Base-by-base conservation (phyloP, 2,888 invertebrate species). In the Lycaena phlaeas region DNA sequence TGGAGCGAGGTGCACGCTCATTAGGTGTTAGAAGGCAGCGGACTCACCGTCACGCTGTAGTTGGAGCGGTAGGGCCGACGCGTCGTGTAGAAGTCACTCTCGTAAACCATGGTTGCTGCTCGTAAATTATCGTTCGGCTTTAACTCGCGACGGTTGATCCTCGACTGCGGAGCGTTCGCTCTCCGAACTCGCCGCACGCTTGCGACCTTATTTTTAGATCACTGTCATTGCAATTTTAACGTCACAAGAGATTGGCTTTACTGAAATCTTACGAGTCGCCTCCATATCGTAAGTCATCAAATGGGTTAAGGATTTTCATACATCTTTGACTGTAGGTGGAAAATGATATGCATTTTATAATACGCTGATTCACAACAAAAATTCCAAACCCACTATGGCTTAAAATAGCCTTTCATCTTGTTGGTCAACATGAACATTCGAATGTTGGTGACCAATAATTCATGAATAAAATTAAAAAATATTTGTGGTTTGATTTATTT, bases 61-160 rank as follows among this genome's bases (percentile, higher is more conserved):
- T 89, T 90, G 86, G 92, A 92, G 50, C 88, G 90, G 77, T 91
- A 87, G 54, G 93, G 92, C 85, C 94, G 90, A 85, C 94, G 91
- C 79, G 92, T 92, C 67, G 94, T 94, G 85, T 93, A 93, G 86
- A 93, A 95, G 87, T 94, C 94, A 88, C 92, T 92, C 87, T 94
- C 93, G 91, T 94, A 94, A 86, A 94, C 94, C 94, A 95, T 95
- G 82, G 86, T 89, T 59, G 72, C 69, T 78, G 74, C 72, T 69
- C 61, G 51, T 54, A 52, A 52, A 76, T 75, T 74, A 75, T 77
- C 77, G 22, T 22, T 9, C 22, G 82, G 67, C 71, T 76, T 69
- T 65, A 71, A 69, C 73, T 75, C 76, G 79, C 77, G 79, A 68
- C 79, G 82, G 68, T 72, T 63, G 61, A 63, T 65, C 64, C 74